Base-by-base conservation (phyloP, 2,797 vertebrate genomes). In the Gila robusta region DNA sequence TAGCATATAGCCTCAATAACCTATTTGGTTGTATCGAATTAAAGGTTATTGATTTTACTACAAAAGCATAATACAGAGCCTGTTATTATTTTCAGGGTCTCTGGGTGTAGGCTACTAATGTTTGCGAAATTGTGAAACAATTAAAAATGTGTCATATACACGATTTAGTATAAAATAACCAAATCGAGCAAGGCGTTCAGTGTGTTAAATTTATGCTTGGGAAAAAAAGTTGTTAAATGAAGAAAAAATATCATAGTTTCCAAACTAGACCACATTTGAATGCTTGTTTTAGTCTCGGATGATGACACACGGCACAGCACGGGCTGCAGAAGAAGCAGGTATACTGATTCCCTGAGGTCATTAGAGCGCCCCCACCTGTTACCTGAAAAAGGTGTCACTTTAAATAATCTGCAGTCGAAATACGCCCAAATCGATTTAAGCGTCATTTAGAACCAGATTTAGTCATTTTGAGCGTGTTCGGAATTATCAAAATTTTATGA, bases 321-420 rank as follows among this genome's bases (percentile, higher is more conserved):
- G 12, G 17, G 12, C 52, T 23, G 81, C 71, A 26, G 71, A n/a
- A 28, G 0, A n/a, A 28, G 0, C 72, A 84, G 74, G 37, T 47
- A n/a, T 49, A 79, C 4, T 1, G 56, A 26, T 82, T 88, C 87
- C 89, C 89, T 44, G 72, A 74, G 88, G 87, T 88, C 81, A 84
- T 86, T 91, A 87, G 81, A 92, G 93, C 93, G 93, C 93, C 92
- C 93, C 90, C 92, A 91, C 87, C 92, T 91, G 92, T 92, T 91
- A 93, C 92, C 92, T 92, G 91, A 49, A 81, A 85, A 89, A 85
- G 82, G 87, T 86, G 82, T 11, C 47, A 19, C 84, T 84, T 72
- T 32, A 35, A 28, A 32, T 49, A n/a, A 67, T 26, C 26, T 26
- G 6, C 70, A 35, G 8, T 12, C 28, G 23, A 21, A 39, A 19